phyloP scores from a whole-genome alignment of 2,888 invertebrate species.

The Hirtodrosophila duncani region DNA sequence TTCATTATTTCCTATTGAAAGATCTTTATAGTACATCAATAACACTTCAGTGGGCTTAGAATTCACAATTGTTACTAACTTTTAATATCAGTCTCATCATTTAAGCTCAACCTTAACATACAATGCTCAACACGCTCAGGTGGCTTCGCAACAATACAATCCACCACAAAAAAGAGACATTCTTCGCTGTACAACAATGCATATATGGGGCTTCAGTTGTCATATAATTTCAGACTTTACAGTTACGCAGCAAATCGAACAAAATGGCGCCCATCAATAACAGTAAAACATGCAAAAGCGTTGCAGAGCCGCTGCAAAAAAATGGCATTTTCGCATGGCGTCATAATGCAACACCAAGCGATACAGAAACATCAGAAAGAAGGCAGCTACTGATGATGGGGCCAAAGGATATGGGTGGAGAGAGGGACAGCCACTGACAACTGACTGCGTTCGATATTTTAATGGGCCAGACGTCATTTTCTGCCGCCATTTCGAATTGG shows the following conservation, averaged over 20 bases:
- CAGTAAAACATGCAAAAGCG: conserved; percentile 30
- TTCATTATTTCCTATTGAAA: no score
- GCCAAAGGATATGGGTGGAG: background rate
- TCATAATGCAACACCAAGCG: conserved; percentile 51
- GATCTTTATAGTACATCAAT: no score
- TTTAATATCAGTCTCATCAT: no score
- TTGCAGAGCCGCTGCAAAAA: conserved; percentile 9
- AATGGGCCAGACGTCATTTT: conserved; percentile 71
- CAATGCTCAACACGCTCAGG: no score
- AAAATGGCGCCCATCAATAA: conserved; percentile 58
- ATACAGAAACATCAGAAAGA: background rate
- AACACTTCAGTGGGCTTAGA: no score
- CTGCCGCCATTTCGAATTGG: conserved; percentile 48
- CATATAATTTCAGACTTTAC: conserved; percentile 5
- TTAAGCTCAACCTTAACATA: no score
- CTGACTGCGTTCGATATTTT: conserved; percentile 58
- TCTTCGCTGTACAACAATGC: no score
- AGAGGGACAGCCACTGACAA: conserved; percentile 19
- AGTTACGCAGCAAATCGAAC: conserved; percentile 28
- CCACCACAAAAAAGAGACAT: no score
- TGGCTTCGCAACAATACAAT: no score
- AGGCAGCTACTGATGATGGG: no score
- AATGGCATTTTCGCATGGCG: conserved; percentile 45
- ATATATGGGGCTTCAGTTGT: no score
- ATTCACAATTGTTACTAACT: no score